Base-by-base conservation (phyloP, 2,113 vertebrate species). In the Mustela nigripes region DNA sequence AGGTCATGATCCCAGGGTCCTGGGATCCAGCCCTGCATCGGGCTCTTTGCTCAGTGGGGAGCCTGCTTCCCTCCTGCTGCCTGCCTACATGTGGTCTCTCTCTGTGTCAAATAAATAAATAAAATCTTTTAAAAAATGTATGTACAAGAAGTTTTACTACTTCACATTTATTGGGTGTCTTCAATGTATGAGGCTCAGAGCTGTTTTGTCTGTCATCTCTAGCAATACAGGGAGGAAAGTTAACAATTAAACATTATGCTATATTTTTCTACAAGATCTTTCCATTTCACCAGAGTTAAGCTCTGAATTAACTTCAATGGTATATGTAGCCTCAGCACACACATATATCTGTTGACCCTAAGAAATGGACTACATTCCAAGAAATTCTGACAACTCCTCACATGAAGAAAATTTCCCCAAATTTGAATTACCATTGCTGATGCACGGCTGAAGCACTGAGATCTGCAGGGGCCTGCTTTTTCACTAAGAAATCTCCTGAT, bases 401-500 rank as follows among this genome's bases (percentile, higher is more conserved):
- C 80, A 97, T 96, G 97, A 97, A 98, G 90, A 95, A 74, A 94
- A 83, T 82, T 94, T 97, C 36, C 74, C 36, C 33, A 11, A 84
- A 36, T 16, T 56, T 81, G 58, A 93, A 89, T 87, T 81, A 73
- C 50, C 88, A 79, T 36, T 92, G 83, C 96, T 45, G 88, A 76
- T 97, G 0, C 63, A 81, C 36, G 45, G 19, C 67, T 71, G 45
- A 85, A 86, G 4, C 9, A 28, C 36, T 95, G 84, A 97, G 71
- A 56, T 96, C 80, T 98, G 24, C 69, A 97, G 89, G 90, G 24
- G 90, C 89, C 85, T 96, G 95, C 90, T 50, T 92, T 98, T 98
- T 98, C 96, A 95, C 98, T 98, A 98, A 96, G 73, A 98, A 98
- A 97, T 97, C 63, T 36, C 3, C 94, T 98, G 74, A 78, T 97